A percentile compares a stretch with the other conserved stretches of the same genome.
These are phyloP conservation scores for Cephus pygmeus DNA, from an alignment of 2,888 invertebrate genomes.

Conservation along the genomic window DNA sequence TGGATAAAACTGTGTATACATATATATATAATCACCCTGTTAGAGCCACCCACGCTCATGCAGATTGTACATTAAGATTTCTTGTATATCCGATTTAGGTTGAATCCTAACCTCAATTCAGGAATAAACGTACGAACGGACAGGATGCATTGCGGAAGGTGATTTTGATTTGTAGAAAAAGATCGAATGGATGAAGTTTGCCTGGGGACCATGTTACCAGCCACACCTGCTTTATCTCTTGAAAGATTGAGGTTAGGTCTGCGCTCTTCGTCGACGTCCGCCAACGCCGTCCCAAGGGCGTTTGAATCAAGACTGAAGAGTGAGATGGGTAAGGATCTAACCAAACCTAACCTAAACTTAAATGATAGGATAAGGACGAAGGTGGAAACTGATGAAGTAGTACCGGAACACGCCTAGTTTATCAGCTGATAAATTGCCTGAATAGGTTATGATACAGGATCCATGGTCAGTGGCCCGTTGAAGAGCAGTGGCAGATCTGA, in stretches of 20 bases:
- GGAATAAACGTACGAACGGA: not conserved
- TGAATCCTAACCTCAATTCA: not conserved
- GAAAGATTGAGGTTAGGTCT: not conserved
- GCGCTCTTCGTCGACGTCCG: not conserved
- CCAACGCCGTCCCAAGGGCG: not conserved
- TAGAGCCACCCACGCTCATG: not conserved
- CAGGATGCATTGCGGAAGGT: not conserved
- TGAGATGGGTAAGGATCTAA: not conserved
- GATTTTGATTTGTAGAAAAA: not conserved
- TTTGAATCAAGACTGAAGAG: not conserved
- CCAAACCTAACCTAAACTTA: not conserved
- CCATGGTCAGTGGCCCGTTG: conserved; percentile 25
- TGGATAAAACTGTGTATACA: not conserved
- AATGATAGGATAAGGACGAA: not conserved
- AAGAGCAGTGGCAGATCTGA: conserved; percentile 51
- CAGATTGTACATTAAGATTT: not conserved
- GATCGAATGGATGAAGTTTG: not conserved
- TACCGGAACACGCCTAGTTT: conserved; percentile 46
- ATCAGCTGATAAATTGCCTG: conserved; percentile 44
- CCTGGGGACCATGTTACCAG: conserved; percentile 9
- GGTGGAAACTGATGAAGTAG: not conserved
- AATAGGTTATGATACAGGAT: conserved; percentile 15
- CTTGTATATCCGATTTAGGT: not conserved
- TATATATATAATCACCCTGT: not conserved
- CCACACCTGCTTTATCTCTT: conserved; percentile 39